Evolutionary conservation across 2,113 vertebrate genomes (phyloP).

Genomic region (Microcebus ravelobensis): DNA sequence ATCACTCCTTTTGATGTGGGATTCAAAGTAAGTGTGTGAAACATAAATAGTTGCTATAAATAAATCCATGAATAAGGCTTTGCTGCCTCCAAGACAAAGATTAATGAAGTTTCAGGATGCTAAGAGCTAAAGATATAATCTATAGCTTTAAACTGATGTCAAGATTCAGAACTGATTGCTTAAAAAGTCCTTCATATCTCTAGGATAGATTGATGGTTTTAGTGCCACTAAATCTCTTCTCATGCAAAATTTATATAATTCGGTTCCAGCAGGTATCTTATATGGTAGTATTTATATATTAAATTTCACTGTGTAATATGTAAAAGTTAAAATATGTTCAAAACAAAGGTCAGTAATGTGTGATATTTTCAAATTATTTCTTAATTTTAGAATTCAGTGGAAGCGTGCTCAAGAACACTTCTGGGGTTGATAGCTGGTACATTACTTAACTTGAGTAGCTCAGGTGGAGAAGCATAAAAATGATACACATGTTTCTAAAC

Average conservation of each 20-base stretch:
- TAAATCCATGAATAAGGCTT: conserved; percentile 54
- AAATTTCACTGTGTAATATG: neutral
- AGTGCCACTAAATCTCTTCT: conserved; percentile 44
- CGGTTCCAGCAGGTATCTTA: conserved; percentile 56
- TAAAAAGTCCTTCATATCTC: conserved; percentile 56
- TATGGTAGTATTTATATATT: conserved; percentile 51
- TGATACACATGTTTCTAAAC: neutral
- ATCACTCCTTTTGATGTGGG: conserved; percentile 52
- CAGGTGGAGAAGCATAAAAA: neutral
- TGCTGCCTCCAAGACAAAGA: conserved; percentile 65
- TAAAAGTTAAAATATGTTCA: conserved; percentile 29
- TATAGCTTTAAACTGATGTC: conserved; percentile 72
- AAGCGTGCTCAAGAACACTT: neutral
- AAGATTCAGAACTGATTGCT: conserved; percentile 68
- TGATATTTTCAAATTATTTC: neutral
- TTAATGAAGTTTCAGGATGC: conserved; percentile 70
- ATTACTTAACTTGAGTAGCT: neutral
- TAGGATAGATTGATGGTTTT: conserved; percentile 60
- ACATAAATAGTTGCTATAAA: conserved; percentile 67
- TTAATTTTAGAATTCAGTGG: neutral
- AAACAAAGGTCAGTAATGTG: neutral
- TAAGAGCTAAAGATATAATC: conserved; percentile 74
- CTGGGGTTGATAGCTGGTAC: neutral
- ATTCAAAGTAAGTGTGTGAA: conserved; percentile 58
- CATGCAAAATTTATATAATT: conserved; percentile 49